These are phyloP conservation scores for Procambarus clarkii DNA, from an alignment of 1,140 invertebrate genomes.

Conservation along the genomic window DNA sequence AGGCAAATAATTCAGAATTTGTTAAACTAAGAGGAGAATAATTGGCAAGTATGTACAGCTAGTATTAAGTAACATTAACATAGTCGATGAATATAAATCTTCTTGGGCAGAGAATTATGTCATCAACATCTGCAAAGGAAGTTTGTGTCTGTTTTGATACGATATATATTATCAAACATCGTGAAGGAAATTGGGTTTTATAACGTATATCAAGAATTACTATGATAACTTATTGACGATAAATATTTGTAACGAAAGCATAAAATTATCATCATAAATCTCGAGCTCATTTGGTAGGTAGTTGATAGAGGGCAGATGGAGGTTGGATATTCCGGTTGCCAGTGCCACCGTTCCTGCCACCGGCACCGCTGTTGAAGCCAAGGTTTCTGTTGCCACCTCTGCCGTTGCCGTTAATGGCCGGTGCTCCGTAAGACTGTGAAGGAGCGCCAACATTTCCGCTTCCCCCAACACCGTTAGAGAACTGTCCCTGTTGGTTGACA, in stretches of 20 bases:
- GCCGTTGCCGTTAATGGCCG: neutral
- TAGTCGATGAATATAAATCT: neutral
- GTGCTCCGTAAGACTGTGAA: neutral
- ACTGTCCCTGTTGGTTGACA: neutral
- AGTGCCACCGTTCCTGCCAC: conserved; percentile 15
- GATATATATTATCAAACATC: too few relatives aligned
- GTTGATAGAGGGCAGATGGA: conserved; percentile 21
- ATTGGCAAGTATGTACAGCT: neutral
- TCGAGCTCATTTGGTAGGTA: conserved; percentile 20
- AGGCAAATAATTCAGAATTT: neutral
- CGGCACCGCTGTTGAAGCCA: conserved; percentile 12
- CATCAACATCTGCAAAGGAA: neutral
- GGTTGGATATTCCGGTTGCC: conserved; percentile 24
- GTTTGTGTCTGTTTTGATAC: neutral
- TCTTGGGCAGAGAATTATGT: neutral
- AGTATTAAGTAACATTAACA: neutral
- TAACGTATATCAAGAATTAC: too few relatives aligned
- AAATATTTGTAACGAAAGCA: neutral
- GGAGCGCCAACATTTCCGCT: conserved; percentile 2
- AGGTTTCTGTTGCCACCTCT: neutral
- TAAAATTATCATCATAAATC: neutral
- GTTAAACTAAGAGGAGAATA: neutral
- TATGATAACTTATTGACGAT: too few relatives aligned
- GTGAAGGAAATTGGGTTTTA: too few relatives aligned
- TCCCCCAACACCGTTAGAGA: neutral